phyloP scores from a whole-genome alignment of 2,888 invertebrate species.

The Sesamia inferens region DNA sequence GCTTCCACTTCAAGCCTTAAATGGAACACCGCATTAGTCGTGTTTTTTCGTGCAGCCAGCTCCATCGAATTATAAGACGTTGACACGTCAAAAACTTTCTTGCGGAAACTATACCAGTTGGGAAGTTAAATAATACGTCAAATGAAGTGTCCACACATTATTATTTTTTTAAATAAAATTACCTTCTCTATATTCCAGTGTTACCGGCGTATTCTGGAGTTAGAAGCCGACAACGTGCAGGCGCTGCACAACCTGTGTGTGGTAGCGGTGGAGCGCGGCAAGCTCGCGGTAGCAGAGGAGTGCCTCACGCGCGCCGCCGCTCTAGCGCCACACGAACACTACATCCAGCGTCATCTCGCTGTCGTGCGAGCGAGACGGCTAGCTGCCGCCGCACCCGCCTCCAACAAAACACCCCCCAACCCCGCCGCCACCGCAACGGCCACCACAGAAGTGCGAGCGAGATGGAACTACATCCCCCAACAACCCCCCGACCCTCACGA shows the following conservation, averaged over 20 bases:
- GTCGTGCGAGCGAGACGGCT: constrained; percentile 93
- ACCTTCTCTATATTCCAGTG: constrained; percentile 90
- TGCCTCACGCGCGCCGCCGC: constrained; percentile 95
- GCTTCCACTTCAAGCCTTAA: too few relatives aligned
- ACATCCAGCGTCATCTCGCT: constrained; percentile 96
- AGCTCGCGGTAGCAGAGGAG: constrained; percentile 94
- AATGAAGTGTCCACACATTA: neutral
- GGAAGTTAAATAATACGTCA: neutral
- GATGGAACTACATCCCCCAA: constrained; percentile 89
- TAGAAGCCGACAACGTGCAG: constrained; percentile 97
- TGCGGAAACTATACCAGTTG: neutral
- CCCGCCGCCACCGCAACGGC: constrained; percentile 63
- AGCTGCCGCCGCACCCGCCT: constrained; percentile 58
- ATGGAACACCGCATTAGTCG: too few relatives aligned
- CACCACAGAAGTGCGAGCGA: constrained; percentile 81
- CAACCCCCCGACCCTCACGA: constrained; percentile 87
- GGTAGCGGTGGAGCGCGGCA: constrained; percentile 97
- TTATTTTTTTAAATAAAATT: neutral
- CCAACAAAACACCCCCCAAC: constrained; percentile 47
- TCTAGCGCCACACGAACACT: constrained; percentile 97
- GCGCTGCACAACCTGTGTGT: constrained; percentile 99
- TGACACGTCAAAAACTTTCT: too few relatives aligned
- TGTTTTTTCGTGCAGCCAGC: too few relatives aligned
- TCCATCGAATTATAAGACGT: too few relatives aligned
- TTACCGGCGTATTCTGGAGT: constrained; percentile 95